phyloP scores from a whole-genome alignment of 2,113 vertebrate species.

The Dolichotis patagonum region DNA sequence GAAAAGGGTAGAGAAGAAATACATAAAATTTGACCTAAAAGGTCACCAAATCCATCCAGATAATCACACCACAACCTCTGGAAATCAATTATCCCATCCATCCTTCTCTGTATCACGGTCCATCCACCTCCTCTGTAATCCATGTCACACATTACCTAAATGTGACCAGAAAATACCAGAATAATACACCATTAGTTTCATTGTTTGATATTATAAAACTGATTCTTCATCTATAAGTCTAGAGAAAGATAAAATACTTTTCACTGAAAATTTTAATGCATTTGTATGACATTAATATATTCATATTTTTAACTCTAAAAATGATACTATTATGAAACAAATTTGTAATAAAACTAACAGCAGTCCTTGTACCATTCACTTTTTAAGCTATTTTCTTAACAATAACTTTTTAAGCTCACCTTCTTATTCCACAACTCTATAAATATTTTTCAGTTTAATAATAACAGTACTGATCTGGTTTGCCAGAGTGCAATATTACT shows the following conservation, averaged over 20 bases:
- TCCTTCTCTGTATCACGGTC: slow-evolving; percentile 94
- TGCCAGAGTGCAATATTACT: background rate
- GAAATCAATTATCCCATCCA: slow-evolving; percentile 90
- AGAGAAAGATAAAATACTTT: slow-evolving; percentile 7
- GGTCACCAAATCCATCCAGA: slow-evolving; percentile 93
- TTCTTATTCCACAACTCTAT: background rate
- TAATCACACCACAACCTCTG: slow-evolving; percentile 93
- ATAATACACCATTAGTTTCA: slow-evolving; percentile 16
- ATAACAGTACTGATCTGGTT: background rate
- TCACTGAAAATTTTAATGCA: background rate
- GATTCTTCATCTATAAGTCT: background rate
- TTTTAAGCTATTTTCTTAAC: background rate
- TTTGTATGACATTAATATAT: background rate
- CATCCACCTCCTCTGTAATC: slow-evolving; percentile 96
- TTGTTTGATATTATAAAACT: slow-evolving; percentile 44
- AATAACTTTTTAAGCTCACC: background rate
- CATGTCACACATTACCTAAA: slow-evolving; percentile 97
- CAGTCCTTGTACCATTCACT: background rate
- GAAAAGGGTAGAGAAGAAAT: slow-evolving; percentile 8
- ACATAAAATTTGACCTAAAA: slow-evolving; percentile 89
- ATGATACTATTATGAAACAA: slow-evolving; percentile 3
- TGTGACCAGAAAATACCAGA: background rate
- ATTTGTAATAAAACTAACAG: background rate
- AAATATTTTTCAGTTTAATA: background rate
- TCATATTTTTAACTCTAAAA: slow-evolving; percentile 15